Evolutionary conservation across 2,113 vertebrate species (phyloP), one percentile per base, ranked within the genome.

Genomic region (Ophiodon elongatus): DNA sequence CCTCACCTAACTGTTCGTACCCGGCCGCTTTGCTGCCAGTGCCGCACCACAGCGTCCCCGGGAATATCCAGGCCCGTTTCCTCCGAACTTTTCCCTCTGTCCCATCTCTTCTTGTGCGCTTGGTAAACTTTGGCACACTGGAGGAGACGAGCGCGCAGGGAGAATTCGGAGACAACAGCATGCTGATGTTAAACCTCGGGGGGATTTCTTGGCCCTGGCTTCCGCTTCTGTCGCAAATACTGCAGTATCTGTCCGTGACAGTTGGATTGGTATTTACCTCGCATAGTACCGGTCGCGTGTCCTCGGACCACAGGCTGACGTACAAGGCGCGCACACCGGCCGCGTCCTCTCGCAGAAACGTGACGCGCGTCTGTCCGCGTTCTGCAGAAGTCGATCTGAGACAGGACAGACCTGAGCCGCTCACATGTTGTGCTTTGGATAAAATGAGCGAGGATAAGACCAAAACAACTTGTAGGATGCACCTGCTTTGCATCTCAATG

Each of bases 21-120:
- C 92, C 88, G 3, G 41, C 67, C 0, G 97, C 97, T 31, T 88
- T 95, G 87, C 93, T 94, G 0, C 97, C 97, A 0, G 88, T 87
- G 0, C 98, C 98, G 54, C 98, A 99, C 97, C 98, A 98, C 45
- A 98, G 88, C 0, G 97, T 98, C 21, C 97, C 98, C 0, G 97
- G 97, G 5, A 98, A 83, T 3, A 95, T 94, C 96, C 94, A 96
- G 7, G 96, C 91, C 62, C 98, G 96, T 70, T 95, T 96, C 33
- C 43, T 47, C 4, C 80, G 84, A 13, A 4, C 25, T 73, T 45
- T 89, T 1, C 13, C 15, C 47, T 27, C 78, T 4, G 57, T 2
- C 11, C 27, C 73, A 0, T 50, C 50, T 47, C 35, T 62, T 45
- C 17, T 19, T 14, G 27, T 2, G 25, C 76, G 56, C 5, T 66